A percentile compares a stretch with the other conserved stretches of the same genome.
Evolutionary conservation across 2,797 vertebrate species (phyloP).

Genomic region (Oryzias dopingdopingensis): DNA sequence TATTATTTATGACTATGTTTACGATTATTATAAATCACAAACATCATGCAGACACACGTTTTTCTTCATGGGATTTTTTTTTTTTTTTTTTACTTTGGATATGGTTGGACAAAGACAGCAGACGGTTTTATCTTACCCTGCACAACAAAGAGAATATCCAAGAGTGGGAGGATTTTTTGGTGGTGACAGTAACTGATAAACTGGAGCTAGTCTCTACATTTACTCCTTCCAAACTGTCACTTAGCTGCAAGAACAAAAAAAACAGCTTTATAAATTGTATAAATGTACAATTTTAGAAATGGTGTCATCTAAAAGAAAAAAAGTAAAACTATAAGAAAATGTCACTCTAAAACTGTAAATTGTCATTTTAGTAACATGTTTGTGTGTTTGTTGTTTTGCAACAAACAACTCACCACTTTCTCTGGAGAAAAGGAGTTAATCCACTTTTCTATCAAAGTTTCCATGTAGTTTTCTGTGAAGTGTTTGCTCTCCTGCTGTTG

Average conservation of each 20-base stretch:
- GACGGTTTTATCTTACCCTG: constrained; percentile 82
- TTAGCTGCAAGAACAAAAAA: constrained; percentile 77
- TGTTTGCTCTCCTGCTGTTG: constrained; percentile 97
- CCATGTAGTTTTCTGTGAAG: constrained; percentile 96
- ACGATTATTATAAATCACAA: neutral
- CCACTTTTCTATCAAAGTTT: constrained; percentile 99
- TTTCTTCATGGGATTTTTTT: neutral
- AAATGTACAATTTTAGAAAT: no score
- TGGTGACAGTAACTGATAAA: constrained; percentile 91
- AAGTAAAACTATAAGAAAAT: no score
- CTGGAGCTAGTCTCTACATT: constrained; percentile 90
- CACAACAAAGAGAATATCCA: constrained; percentile 97
- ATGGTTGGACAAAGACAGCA: neutral
- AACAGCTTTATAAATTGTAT: neutral
- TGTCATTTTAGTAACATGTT: no score
- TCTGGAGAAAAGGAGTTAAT: constrained; percentile 98
- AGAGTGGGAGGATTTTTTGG: constrained; percentile 93
- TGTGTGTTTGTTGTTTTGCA: neutral
- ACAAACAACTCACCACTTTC: constrained; percentile 87
- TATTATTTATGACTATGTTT: no score
- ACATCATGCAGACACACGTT: neutral
- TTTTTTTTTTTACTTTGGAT: neutral
- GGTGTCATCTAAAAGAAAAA: no score
- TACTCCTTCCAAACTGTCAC: constrained; percentile 93
- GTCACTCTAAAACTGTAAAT: no score